Evolutionary conservation across 2,888 invertebrate species (phyloP).

Genomic region (Rhogogaster chlorosoma): DNA sequence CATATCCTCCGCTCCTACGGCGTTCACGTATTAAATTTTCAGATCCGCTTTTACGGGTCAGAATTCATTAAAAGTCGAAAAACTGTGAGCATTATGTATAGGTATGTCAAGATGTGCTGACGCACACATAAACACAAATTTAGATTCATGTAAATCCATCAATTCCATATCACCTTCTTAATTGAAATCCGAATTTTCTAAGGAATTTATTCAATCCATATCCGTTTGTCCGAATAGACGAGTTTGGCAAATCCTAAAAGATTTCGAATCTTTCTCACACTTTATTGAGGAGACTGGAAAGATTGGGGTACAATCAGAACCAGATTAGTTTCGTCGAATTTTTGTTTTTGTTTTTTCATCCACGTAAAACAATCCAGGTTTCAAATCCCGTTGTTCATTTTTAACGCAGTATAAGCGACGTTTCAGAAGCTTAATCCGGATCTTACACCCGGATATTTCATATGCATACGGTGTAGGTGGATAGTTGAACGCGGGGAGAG

Average conservation of each 20-base stretch:
- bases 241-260: background rate
- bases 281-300: background rate
- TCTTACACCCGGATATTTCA: background rate
- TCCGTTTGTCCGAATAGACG: conserved; percentile 1
- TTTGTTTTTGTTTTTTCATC: background rate
- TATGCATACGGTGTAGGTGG: background rate
- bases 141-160: background rate
- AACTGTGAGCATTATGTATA: background rate
- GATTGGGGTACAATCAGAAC: background rate
- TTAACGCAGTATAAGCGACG: background rate
- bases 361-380: background rate
- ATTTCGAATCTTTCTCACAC: background rate
- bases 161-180: background rate
- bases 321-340: background rate
- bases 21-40: no score
- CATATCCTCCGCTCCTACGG: no score
- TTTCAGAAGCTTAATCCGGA: background rate
- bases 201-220: background rate
- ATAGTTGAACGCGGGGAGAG: background rate
- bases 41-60: no score
- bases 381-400: background rate
- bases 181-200: conserved; percentile 17
- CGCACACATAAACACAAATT: background rate
- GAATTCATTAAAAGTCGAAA: no score
- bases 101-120: background rate